A percentile compares a stretch with the other conserved stretches of the same genome.
These are phyloP conservation scores for Folsomia manolachei DNA, from an alignment of 2,888 invertebrate species.

Conservation along the genomic window DNA sequence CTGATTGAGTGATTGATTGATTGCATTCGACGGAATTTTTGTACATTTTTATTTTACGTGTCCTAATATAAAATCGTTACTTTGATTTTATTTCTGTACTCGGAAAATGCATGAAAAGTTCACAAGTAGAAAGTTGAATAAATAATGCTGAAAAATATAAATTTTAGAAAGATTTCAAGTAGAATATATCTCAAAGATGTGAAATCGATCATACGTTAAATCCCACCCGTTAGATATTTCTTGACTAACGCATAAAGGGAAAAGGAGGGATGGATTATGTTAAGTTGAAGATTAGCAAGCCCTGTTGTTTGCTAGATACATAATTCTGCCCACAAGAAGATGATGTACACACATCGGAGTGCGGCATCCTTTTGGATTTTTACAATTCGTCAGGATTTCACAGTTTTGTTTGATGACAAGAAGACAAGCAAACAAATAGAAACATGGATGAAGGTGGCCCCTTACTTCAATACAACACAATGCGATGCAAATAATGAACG, in stretches of 20 bases:
- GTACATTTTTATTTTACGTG: no score
- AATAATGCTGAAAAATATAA: no score
- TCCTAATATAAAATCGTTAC: no score
- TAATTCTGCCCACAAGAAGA: background rate
- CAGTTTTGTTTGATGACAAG: slow-evolving; percentile 5
- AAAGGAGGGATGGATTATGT: background rate
- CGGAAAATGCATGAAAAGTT: no score
- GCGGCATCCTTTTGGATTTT: background rate
- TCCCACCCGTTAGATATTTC: background rate
- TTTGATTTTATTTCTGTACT: no score
- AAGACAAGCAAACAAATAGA: background rate
- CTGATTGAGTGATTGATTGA: background rate
- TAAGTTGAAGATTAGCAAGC: background rate
- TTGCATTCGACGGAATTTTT: no score
- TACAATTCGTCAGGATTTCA: background rate
- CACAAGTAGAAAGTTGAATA: no score
- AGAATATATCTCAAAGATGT: no score
- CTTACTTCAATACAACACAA: no score
- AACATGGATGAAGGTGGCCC: background rate
- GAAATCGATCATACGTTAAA: no score
- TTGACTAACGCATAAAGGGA: background rate
- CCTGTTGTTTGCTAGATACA: background rate
- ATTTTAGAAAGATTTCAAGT: no score
- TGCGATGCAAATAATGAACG: background rate
- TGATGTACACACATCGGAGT: no score